phyloP scores from a whole-genome alignment of 2,888 invertebrate genomes.

The Chalcis sispes region DNA sequence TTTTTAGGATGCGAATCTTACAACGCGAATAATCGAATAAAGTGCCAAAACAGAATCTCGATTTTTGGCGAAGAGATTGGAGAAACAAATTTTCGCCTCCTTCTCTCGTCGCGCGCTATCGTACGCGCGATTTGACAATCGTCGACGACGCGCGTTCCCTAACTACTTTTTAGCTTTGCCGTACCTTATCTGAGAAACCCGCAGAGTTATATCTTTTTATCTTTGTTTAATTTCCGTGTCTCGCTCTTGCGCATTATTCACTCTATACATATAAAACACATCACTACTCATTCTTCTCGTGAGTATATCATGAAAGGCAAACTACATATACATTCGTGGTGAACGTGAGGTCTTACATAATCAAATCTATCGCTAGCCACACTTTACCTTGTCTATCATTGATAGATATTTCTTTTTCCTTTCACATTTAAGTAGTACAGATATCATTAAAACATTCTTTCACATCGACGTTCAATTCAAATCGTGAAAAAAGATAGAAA shows the following conservation, averaged over 20 bases:
- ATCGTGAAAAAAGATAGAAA: background rate
- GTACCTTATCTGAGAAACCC: conserved; percentile 29
- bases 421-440: too few relatives aligned
- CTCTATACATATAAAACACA: background rate
- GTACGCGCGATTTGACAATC: conserved; percentile 29
- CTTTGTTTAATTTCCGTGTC: background rate
- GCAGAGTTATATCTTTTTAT: conserved; percentile 1
- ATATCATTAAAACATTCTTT: too few relatives aligned
- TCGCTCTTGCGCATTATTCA: background rate
- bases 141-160: conserved; percentile 34
- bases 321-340: background rate
- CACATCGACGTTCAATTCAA: too few relatives aligned
- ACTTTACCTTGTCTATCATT: background rate
- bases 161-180: conserved; percentile 14
- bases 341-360: conserved; percentile 1
- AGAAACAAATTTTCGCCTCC: background rate
- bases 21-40: background rate
- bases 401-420: background rate
- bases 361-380: background rate
- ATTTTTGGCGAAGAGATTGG: background rate
- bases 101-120: background rate
- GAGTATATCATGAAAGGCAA: background rate
- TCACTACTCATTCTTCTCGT: background rate
- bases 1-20: background rate
- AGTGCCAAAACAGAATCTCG: background rate